Percentiles rank a stretch among this genome's conserved stretches.
These are phyloP conservation scores for Motacilla tschutschensis DNA, from an alignment of 2,113 vertebrate species.

Conservation along the genomic window DNA sequence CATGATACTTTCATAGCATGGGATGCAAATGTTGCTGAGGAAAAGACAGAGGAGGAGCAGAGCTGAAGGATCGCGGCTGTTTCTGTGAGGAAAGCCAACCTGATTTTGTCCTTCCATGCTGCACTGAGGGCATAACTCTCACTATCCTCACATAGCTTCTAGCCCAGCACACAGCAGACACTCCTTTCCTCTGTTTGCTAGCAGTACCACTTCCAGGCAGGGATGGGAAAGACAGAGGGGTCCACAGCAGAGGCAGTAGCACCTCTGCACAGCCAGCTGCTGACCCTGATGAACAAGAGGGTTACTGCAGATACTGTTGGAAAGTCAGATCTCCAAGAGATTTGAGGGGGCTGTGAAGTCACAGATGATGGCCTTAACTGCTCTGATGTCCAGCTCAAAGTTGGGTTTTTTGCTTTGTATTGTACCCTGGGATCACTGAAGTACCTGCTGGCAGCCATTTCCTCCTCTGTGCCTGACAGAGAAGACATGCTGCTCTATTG, in stretches of 20 bases:
- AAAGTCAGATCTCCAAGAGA: not conserved
- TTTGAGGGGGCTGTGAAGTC: not conserved
- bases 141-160: not conserved
- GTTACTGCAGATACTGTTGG: not conserved
- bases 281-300: not conserved
- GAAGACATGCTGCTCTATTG: not conserved
- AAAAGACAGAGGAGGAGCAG: not conserved
- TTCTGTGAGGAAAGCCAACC: not conserved
- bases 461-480: not conserved
- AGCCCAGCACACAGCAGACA: not conserved
- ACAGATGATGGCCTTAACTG: not conserved
- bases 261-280: fast-evolving
- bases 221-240: fast-evolving
- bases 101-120: not conserved
- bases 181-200: not conserved
- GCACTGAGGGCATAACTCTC: not conserved
- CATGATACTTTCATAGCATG: not conserved
- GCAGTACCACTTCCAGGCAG: not conserved
- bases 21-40: not conserved
- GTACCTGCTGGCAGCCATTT: not conserved
- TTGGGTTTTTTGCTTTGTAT: not conserved
- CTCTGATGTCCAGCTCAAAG: not conserved
- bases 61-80: not conserved
- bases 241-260: not conserved
- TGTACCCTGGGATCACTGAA: not conserved